Evolutionary conservation across 2,888 invertebrate species (phyloP).

Genomic region (Molanna angustata): DNA sequence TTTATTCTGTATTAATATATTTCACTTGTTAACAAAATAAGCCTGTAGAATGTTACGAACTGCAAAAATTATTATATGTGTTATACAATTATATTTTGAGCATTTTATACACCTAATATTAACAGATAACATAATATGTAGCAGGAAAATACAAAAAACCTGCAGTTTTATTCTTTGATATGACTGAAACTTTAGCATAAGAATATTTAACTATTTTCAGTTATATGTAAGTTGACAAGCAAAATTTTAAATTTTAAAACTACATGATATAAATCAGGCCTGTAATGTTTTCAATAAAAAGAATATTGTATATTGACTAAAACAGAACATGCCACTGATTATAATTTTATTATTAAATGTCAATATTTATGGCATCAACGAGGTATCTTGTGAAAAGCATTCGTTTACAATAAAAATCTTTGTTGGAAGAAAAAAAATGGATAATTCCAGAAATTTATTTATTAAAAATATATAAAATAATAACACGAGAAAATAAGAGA

Average conservation of each 20-base stretch:
- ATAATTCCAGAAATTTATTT: slow-evolving; percentile 18
- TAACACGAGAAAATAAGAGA: slow-evolving; percentile 31
- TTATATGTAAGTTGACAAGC: too few species aligned
- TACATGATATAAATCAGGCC: too few species aligned
- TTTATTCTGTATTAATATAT: slow-evolving; percentile 26
- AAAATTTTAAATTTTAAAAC: too few species aligned
- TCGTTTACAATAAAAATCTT: slow-evolving; percentile 23
- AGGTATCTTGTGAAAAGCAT: slow-evolving; percentile 14
- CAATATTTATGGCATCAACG: slow-evolving; percentile 24
- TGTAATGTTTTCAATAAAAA: too few species aligned
- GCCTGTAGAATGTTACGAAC: slow-evolving; percentile 20
- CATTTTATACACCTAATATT: slow-evolving; percentile 34
- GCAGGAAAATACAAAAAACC: slow-evolving; percentile 10
- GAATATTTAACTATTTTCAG: too few species aligned
- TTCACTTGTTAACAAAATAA: slow-evolving; percentile 31
- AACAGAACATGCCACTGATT: too few species aligned
- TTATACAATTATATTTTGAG: not conserved
- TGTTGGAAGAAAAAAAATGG: slow-evolving; percentile 28
- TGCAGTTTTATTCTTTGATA: slow-evolving; percentile 16
- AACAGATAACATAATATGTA: not conserved
- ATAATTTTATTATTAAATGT: too few species aligned
- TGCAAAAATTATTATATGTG: not conserved
- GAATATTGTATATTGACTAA: too few species aligned
- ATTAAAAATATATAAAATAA: slow-evolving; percentile 32
- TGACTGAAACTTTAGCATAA: too few species aligned